Evolutionary conservation across 2,113 vertebrate species (phyloP), one percentile per base, ranked within the genome.

Genomic region (Solea solea): DNA sequence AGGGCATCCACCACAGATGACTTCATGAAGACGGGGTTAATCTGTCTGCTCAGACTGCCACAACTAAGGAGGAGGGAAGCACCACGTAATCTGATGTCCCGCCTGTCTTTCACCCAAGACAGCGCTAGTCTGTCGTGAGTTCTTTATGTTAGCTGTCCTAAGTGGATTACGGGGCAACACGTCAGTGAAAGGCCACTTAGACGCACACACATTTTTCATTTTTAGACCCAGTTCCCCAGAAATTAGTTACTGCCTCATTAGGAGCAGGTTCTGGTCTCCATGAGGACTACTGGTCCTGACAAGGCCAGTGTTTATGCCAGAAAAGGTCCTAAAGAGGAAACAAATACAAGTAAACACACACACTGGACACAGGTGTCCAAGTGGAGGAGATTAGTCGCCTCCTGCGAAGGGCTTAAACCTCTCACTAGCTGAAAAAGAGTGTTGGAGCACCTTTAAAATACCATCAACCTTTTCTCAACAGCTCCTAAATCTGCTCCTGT

Each of bases 81-180:
- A 34, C 16, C 34, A 53, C 67, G 1, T 89, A 85, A 89, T 88
- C 86, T 86, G 55, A 63, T 78, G 60, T 83, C 75, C 83, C 21
- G 67, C 76, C 81, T 84, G 81, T 67, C 45, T 27, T 58, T 82
- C 67, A 69, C 25, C 59, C 1, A 4, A 49, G 49, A 15, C 15
- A 13, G 66, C 53, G 27, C 4, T 3, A 34, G 50, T 16, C 25
- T 54, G 64, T 9, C 61, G 55, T 44, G 56, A 40, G 28, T 21
- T 40, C 9, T 72, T 78, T 57, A 27, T 70, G 60, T 76, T 74
- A 77, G 69, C 60, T 55, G 52, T 56, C 27, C 64, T 84, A 87
- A 88, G 56, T 62, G 90, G 84, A 90, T 90, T 89, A 90, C 41
- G 49, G 15, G 34, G 5, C 34, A 55, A 66, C 70, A 81, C 63